Conservation (phyloP, 2,113 vertebrate genomes). For the Gnathonemus echidnorhynchus region DNA sequence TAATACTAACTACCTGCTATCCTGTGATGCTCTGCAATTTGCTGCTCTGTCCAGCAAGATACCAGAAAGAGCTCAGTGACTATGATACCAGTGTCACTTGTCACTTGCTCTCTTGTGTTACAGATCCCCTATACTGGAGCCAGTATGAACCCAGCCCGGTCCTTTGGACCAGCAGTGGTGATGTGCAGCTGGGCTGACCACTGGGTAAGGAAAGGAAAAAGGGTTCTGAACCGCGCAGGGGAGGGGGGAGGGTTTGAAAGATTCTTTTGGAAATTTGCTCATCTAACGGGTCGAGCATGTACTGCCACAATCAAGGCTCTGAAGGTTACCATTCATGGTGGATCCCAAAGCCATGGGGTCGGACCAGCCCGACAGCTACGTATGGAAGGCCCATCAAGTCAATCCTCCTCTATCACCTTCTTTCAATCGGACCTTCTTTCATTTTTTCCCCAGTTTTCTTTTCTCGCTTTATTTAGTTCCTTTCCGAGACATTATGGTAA, state of each 20-base stretch:
- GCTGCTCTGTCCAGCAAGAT: neutral
- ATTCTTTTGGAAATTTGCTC: neutral
- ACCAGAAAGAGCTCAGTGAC: neutral
- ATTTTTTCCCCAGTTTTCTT: neutral
- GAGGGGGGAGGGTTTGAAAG: neutral
- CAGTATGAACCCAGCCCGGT: constrained; percentile 92
- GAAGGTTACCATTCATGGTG: neutral
- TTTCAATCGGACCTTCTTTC: too few relatives aligned
- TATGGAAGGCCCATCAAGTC: neutral
- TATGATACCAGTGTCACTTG: neutral
- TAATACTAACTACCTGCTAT: neutral
- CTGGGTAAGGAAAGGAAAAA: constrained; percentile 71
- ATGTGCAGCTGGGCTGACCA: constrained; percentile 80
- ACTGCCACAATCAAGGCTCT: neutral
- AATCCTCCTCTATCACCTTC: neutral
- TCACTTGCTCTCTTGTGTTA: constrained; percentile 29
- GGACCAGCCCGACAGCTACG: neutral
- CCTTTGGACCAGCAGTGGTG: constrained; percentile 84
- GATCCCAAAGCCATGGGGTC: neutral
- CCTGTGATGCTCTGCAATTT: neutral
- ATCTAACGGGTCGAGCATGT: neutral
- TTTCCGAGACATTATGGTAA: neutral
- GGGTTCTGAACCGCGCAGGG: neutral
- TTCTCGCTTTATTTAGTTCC: neutral
- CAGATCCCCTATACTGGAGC: constrained; percentile 88